Base-by-base conservation (phyloP, 2,113 vertebrate genomes). In the Boleophthalmus pectinirostris region DNA sequence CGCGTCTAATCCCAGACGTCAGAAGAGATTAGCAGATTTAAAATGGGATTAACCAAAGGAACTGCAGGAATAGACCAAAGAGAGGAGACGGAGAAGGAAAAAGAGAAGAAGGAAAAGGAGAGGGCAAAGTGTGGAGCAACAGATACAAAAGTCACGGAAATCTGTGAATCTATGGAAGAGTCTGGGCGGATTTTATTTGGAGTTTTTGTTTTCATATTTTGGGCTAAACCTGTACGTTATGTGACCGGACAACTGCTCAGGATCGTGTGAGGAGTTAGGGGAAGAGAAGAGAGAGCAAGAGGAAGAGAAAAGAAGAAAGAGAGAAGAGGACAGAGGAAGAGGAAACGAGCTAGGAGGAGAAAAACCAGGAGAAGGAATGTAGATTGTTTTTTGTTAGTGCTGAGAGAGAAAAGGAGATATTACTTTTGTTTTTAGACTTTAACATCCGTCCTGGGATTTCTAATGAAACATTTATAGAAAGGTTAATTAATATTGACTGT, bases 11-110 rank as follows among this genome's bases (percentile, higher is more conserved):
- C 85, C 78, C 69, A 81, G 81, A 82, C 45, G 56, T 68, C 64
- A 53, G 76, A 80, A 23, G 69, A 80, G 84, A 75, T 80, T 21
- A 89, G 79, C 86, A 90, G 85, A 90, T 90, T 92, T 90, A 77
- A 91, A 77, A 23, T 54, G 73, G 78, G 88, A 92, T 93, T 92
- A 93, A 57, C 69, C 56, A 3, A 3, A 76, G 77, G 73, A 88
- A 63, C 65, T 24, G 24, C 65, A 21, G 18, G 74, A 82, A 38
- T 58, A 43, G 77, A 56, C 69, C 38, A 61, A 25, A 9, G 14
- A 1, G 38, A 43, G 66, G 35, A 11, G 47, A 64, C n/a, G n/a
- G n/a, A 21, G 29, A 29, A 29, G 29, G 29, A 29, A 2, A 4
- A 29, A 4, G 29, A 29, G 29, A 29, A 29, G 29, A 29, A 29